A percentile compares a stretch with the other conserved stretches of the same genome.
These are phyloP conservation scores for Linnaemya tessellans DNA, from an alignment of 2,888 invertebrate species.

Conservation along the genomic window DNA sequence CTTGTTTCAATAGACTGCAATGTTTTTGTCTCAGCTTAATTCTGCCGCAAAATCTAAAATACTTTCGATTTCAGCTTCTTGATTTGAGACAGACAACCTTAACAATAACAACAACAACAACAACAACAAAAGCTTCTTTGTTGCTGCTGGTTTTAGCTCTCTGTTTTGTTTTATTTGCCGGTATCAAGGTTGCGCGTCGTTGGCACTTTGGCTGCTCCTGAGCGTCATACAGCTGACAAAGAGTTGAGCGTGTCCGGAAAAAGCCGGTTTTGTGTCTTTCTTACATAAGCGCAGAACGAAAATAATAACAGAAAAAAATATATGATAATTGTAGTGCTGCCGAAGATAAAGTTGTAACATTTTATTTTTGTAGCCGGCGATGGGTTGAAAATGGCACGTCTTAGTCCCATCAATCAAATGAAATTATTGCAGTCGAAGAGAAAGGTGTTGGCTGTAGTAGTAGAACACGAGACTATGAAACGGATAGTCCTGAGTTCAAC, in stretches of 20 bases:
- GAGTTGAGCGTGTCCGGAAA: not conserved
- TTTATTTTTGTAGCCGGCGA: not conserved
- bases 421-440: not conserved
- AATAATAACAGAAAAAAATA: not conserved
- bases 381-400: not conserved
- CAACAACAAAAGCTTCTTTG: constrained; percentile 32
- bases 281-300: constrained; percentile 42
- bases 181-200: constrained; percentile 55
- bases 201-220: constrained; percentile 36
- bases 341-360: not conserved
- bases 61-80: constrained; percentile 62
- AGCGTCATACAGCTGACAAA: constrained; percentile 9
- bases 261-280: constrained; percentile 47
- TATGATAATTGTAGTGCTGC: not conserved
- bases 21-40: not conserved
- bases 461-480: no score
- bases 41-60: constrained; percentile 3
- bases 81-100: not conserved
- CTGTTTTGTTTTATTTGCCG: constrained; percentile 14
- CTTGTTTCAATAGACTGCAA: not conserved
- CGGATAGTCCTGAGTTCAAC: no score
- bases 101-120: not conserved
- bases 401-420: not conserved
- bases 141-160: not conserved
- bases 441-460: no score